phyloP scores from a whole-genome alignment of 2,113 vertebrate species.

The Thunnus maccoyii region DNA sequence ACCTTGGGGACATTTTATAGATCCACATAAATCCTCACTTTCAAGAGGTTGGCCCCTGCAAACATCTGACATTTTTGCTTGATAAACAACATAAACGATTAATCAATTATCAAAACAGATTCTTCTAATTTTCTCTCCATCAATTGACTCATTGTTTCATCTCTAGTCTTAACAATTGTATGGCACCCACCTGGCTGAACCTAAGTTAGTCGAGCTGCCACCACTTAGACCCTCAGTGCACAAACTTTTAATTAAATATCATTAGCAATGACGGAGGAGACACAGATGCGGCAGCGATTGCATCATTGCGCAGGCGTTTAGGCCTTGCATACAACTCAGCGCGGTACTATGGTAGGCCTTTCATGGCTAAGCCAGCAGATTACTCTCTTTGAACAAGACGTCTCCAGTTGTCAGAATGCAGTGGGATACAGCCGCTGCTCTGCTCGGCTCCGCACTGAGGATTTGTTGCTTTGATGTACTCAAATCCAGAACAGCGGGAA shows the following conservation, averaged over 20 bases:
- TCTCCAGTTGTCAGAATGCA: slow-evolving; percentile 64
- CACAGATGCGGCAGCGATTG: slow-evolving; percentile 57
- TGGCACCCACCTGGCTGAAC: not conserved
- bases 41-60: too few species aligned
- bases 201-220: not conserved
- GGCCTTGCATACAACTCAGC: slow-evolving; percentile 47
- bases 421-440: slow-evolving; percentile 56
- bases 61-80: not conserved
- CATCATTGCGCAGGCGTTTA: slow-evolving; percentile 65
- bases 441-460: slow-evolving; percentile 44
- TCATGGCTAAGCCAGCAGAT: slow-evolving; percentile 81
- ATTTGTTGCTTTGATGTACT: slow-evolving; percentile 82
- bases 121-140: not conserved
- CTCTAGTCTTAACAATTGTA: not conserved
- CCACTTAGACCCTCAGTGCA: slow-evolving; percentile 3
- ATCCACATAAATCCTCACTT: too few species aligned
- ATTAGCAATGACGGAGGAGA: slow-evolving; percentile 43
- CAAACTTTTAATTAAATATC: slow-evolving; percentile 50
- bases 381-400: slow-evolving; percentile 77
- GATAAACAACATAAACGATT: not conserved
- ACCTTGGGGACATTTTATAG: too few species aligned
- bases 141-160: not conserved
- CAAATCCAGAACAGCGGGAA: slow-evolving; percentile 73
- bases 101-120: not conserved
- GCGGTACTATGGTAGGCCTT: slow-evolving; percentile 66